These are phyloP conservation scores for Germaria angustata DNA, from an alignment of 2,888 invertebrate species.

Conservation along the genomic window DNA sequence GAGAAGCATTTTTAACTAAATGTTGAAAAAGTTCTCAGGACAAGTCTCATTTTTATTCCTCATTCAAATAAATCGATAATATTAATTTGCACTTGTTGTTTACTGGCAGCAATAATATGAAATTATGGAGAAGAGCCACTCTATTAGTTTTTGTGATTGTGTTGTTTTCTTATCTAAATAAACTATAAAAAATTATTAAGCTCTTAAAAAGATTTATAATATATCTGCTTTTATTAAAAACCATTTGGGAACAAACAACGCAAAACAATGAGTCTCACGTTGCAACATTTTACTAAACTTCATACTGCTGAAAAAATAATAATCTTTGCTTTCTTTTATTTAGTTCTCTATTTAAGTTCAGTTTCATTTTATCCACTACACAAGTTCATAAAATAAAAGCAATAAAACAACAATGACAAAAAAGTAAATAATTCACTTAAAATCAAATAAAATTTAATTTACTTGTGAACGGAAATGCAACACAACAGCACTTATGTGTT, in stretches of 20 bases:
- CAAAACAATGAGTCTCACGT: neutral
- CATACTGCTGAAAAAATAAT: no score
- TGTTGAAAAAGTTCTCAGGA: no score
- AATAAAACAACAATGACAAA: neutral
- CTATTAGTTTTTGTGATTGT: no score
- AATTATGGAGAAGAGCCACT: no score
- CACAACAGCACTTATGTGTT: slow-evolving; percentile 66
- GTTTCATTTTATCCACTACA: slow-evolving; percentile 21
- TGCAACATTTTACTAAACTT: neutral
- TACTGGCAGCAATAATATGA: no score
- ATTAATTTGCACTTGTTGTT: no score
- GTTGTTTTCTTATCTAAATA: neutral
- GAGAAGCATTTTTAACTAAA: no score
- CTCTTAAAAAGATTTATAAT: neutral
- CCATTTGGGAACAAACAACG: neutral
- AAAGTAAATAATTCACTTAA: slow-evolving; percentile 67
- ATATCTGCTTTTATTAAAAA: neutral
- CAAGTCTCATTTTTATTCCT: no score
- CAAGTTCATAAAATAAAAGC: slow-evolving; percentile 32
- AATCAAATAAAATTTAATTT: slow-evolving; percentile 68
- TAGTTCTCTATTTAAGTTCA: slow-evolving; percentile 2
- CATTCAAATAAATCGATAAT: no score
- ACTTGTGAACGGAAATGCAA: slow-evolving; percentile 67
- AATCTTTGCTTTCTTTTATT: neutral
- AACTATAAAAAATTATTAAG: neutral